Base-by-base conservation (phyloP, 2,888 invertebrate genomes). In the Acanthacorydalis orientalis region DNA sequence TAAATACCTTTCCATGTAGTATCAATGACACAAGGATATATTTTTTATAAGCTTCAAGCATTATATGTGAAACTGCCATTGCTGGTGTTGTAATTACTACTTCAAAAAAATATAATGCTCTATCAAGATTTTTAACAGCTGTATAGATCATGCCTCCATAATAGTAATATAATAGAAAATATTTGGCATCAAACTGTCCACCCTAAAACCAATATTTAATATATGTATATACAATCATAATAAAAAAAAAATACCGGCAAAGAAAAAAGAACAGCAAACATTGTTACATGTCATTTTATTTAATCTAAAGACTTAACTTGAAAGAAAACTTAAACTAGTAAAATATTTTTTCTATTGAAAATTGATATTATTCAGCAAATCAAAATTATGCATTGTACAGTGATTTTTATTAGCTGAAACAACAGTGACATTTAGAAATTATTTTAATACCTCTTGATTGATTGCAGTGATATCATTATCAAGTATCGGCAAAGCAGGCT, bases 111-210 rank as follows among this genome's bases (percentile, higher is more conserved):
- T 92, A 95, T 51, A 93, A 69, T 8, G 95, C 92, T 60, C 91
- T 75, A 55, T 92, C 89, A 62, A 87, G 90, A 60, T 92, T 89
- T 64, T 95, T 92, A 57, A 95, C 68, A 10, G 90, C 88, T 48
- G 92, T 81, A 65, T 93, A 96, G 55, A 96, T 90, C 90, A 96
- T 92, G 46, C 96, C 96, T 49, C 95, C 95, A 63, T 97, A 97
- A 65, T 96, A 96, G 63, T 90, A 96, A 64, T 92, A 96, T 0
- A 91, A 73, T 46, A 97, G 73, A 63, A 93, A 93, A 64, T 90
- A 84, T 68, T 87, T 89, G 1, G 87, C 78, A 63, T 90, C 89
- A 67, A 83, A 84, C 60, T 80, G 75, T 53, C 81, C 80, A 59
- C 85, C 85, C 65, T 70, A 64, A 52, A 68, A 50, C n/a, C 48